Conservation (phyloP, 2,797 vertebrate genomes). For the Okamejei kenojei region DNA sequence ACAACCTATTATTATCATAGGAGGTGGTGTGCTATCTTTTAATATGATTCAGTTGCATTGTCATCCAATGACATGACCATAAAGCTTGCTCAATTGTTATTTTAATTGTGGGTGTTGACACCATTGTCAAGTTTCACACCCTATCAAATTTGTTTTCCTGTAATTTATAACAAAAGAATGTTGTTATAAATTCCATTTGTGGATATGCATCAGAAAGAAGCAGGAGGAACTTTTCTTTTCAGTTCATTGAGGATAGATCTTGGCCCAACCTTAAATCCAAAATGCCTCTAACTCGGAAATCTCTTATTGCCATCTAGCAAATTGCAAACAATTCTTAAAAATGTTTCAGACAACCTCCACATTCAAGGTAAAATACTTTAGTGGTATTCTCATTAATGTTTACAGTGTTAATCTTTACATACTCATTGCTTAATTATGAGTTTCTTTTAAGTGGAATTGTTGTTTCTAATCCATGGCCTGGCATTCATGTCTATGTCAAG, state of each 20-base stretch:
- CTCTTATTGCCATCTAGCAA: neutral
- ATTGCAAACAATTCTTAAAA: neutral
- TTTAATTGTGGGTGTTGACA: neutral
- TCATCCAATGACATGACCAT: neutral
- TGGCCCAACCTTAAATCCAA: neutral
- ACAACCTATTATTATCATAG: neutral
- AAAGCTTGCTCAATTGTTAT: neutral
- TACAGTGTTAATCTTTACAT: slow-evolving; percentile 4
- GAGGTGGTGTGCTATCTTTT: neutral
- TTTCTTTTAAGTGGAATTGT: neutral
- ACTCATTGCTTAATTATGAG: neutral
- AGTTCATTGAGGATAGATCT: neutral
- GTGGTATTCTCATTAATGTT: neutral
- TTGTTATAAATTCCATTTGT: neutral
- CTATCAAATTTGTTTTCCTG: neutral
- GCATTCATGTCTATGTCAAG: neutral
- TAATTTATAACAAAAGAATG: neutral
- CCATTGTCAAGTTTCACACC: neutral
- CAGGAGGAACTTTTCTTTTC: neutral
- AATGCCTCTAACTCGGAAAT: neutral
- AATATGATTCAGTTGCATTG: neutral
- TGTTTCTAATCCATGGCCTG: slow-evolving; percentile 3
- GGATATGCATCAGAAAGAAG: neutral
- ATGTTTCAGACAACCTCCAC: neutral
- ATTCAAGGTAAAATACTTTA: neutral